Base-by-base conservation (phyloP, 2,888 invertebrate genomes). In the Conistra vaccinii region DNA sequence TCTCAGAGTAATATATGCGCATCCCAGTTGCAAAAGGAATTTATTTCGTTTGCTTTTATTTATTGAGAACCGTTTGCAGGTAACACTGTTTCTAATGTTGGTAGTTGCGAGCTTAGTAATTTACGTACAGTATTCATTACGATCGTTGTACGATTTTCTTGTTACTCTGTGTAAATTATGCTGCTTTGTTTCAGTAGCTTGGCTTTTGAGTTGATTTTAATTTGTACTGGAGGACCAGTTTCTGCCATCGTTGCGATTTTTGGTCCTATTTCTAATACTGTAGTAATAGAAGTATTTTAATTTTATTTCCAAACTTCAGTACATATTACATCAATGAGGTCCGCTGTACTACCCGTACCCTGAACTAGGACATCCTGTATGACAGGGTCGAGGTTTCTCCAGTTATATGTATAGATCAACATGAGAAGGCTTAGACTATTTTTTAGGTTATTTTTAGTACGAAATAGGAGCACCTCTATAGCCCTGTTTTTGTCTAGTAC, bases 1-100 rank as follows among this genome's bases (percentile, higher is more conserved):
- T 89, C 89, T 78, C 57, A 60, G 58, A 20, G 78, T 78, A 85
- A 88, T 90, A 81, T 88, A 90, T 90, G 88, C 86, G 88, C 86
- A 89, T 89, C 85, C 82, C 69, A 79, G 82, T 84, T 84, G 82
- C 83, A 69, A 73, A 83, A 87, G 83, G 83, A 89, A 90, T 89
- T 87, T 85, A 82, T 80, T 80, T 84, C 71, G 72, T 81, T 84
- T 87, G 81, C 71, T 78, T 84, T 85, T 85, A 87, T 88, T 85
- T 87, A 89, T 89, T 81, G 84, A 73, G 83, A 81, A 71, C 53
- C 69, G 73, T 75, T 85, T 80, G 71, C 76, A 83, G 79, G 83
- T 87, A 76, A 79, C 79, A 73, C 73, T 10, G 78, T 62, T 73
- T 76, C 79, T 76, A 82, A 79, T 73, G 80, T 71, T 55, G 78